phyloP scores from a whole-genome alignment of 2,113 vertebrate species.

The human (Homo sapiens) region GRCh38 chr2:183320001-183320500 shows the following conservation, averaged over 20 bases:
- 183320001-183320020: not conserved
- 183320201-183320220: slow-evolving; percentile 53
- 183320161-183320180: slow-evolving; percentile 27
- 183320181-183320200: slow-evolving; percentile 21
- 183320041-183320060: slow-evolving; percentile 26
- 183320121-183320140: slow-evolving; percentile 27
- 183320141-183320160: slow-evolving; percentile 2
- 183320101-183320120: slow-evolving; percentile 20
- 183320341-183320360: not conserved
- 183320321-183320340: slow-evolving; percentile 47
- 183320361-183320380: not conserved
- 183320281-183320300: slow-evolving; percentile 43
- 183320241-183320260: slow-evolving; percentile 56
- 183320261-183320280: slow-evolving; percentile 51
- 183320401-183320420: not conserved
- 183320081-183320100: not conserved
- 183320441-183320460: slow-evolving; percentile 21
- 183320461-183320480: slow-evolving; percentile 3
- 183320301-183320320: slow-evolving; percentile 29
- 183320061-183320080: slow-evolving; percentile 30
- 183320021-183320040: not conserved
- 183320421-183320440: not conserved
- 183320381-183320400: slow-evolving; percentile 39
- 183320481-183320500: not conserved
- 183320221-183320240: slow-evolving; percentile 5